phyloP scores from a whole-genome alignment of 2,888 invertebrate genomes.

The Encarsia formosa region DNA sequence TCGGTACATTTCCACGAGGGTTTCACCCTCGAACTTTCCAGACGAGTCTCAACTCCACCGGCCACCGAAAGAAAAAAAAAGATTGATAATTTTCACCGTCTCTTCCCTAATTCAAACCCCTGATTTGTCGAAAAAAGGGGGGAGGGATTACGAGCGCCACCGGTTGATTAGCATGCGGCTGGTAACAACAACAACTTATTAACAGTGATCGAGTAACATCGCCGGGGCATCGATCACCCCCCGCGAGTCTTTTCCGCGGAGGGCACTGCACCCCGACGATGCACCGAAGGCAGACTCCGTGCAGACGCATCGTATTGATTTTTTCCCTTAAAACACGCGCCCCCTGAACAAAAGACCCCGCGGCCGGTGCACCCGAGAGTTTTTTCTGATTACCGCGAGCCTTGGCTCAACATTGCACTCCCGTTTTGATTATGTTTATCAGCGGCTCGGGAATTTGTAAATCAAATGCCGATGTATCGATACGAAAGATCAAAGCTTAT shows the following conservation, averaged over 20 bases:
- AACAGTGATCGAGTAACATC: conserved; percentile 27
- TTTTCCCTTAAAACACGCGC: conserved; percentile 12
- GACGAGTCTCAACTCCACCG: background rate
- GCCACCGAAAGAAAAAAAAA: too few relatives aligned
- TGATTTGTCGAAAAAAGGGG: too few relatives aligned
- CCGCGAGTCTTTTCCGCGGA: too few relatives aligned
- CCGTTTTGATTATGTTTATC: conserved; percentile 39
- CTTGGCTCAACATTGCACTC: too few relatives aligned
- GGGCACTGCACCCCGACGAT: too few relatives aligned
- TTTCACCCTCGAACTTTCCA: too few relatives aligned
- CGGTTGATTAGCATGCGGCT: conserved; percentile 22
- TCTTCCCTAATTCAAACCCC: background rate
- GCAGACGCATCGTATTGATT: conserved; percentile 28
- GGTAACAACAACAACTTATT: conserved; percentile 24
- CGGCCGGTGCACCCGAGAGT: too few relatives aligned
- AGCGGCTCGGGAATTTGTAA: conserved; percentile 29
- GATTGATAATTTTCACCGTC: conserved; percentile 10
- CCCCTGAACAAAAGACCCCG: conserved; percentile 15
- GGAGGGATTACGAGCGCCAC: too few relatives aligned
- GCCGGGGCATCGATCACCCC: too few relatives aligned
- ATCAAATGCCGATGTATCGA: conserved; percentile 11
- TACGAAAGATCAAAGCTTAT: conserved; percentile 24
- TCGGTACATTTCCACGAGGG: too few relatives aligned
- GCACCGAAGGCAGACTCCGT: too few relatives aligned
- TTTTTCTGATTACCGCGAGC: too few relatives aligned